Conservation (phyloP, 2,113 vertebrate genomes). For the Sphyrna mokarran region DNA sequence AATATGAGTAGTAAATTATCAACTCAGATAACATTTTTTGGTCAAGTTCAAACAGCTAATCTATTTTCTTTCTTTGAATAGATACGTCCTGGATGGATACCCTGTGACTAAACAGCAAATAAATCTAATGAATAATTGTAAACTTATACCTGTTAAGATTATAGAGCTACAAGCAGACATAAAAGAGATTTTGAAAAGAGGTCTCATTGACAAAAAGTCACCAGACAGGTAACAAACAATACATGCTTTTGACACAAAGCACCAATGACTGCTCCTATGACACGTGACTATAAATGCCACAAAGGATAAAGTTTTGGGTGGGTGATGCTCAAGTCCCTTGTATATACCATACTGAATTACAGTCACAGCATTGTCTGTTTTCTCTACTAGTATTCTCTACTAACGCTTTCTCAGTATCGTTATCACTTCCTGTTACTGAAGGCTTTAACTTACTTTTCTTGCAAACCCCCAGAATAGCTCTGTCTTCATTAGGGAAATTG, state of each 20-base stretch:
- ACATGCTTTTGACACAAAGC: background rate
- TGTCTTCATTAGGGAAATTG: background rate
- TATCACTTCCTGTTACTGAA: background rate
- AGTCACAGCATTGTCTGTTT: background rate
- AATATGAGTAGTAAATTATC: background rate
- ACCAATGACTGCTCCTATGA: background rate
- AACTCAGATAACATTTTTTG: background rate
- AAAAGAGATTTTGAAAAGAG: conserved; percentile 75
- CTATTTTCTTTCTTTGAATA: conserved; percentile 45
- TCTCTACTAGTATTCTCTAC: background rate
- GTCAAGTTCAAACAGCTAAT: background rate
- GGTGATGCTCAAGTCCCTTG: background rate
- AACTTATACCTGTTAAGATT: conserved; percentile 74
- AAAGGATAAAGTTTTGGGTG: background rate
- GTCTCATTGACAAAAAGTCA: conserved; percentile 59
- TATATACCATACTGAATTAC: background rate
- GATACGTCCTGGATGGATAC: conserved; percentile 84
- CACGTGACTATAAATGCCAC: background rate
- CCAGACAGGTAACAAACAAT: conserved; percentile 56
- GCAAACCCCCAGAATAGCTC: background rate
- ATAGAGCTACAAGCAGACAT: conserved; percentile 73
- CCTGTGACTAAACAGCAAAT: conserved; percentile 72
- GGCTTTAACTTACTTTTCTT: background rate
- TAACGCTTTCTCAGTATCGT: background rate
- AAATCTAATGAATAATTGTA: conserved; percentile 60